phyloP scores from a whole-genome alignment of 1,140 invertebrate genomes.

The Nomia melanderi region DNA sequence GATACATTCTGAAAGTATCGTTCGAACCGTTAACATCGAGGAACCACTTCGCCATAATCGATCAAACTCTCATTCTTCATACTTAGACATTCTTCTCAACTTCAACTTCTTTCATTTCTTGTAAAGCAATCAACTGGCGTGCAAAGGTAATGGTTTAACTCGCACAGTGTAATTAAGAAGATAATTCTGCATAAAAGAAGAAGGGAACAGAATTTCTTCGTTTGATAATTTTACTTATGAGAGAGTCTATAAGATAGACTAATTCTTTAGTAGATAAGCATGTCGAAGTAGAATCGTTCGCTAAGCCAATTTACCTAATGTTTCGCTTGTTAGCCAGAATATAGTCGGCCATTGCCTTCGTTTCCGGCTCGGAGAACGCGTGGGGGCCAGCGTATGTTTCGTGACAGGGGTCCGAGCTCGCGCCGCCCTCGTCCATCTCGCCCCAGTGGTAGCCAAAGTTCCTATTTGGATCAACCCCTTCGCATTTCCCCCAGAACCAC shows the following conservation, averaged over 20 bases:
- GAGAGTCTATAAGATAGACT: too few relatives aligned
- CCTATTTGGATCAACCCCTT: slow-evolving; percentile 90
- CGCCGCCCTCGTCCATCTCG: slow-evolving; percentile 84
- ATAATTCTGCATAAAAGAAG: too few relatives aligned
- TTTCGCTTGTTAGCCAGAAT: slow-evolving; percentile 79
- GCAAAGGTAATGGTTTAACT: too few relatives aligned
- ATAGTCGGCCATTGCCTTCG: slow-evolving; percentile 86
- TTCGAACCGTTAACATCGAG: not conserved
- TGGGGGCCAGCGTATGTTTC: slow-evolving; percentile 93
- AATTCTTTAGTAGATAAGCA: not conserved
- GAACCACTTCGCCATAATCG: not conserved
- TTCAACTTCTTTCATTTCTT: too few relatives aligned
- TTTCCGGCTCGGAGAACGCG: slow-evolving; percentile 96
- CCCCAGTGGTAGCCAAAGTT: slow-evolving; percentile 93
- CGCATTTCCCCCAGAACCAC: slow-evolving; percentile 82
- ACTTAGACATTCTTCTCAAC: too few relatives aligned
- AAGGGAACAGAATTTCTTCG: too few relatives aligned
- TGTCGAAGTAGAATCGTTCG: not conserved
- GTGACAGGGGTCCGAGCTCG: slow-evolving; percentile 93
- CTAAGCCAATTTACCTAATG: slow-evolving; percentile 69
- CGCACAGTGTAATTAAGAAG: too few relatives aligned
- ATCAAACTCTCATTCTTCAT: not conserved
- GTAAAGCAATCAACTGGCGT: too few relatives aligned
- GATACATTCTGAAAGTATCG: slow-evolving; percentile 85
- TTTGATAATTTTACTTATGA: too few relatives aligned